Conservation (phyloP, 2,113 vertebrate species). For the Gobio gobio region DNA sequence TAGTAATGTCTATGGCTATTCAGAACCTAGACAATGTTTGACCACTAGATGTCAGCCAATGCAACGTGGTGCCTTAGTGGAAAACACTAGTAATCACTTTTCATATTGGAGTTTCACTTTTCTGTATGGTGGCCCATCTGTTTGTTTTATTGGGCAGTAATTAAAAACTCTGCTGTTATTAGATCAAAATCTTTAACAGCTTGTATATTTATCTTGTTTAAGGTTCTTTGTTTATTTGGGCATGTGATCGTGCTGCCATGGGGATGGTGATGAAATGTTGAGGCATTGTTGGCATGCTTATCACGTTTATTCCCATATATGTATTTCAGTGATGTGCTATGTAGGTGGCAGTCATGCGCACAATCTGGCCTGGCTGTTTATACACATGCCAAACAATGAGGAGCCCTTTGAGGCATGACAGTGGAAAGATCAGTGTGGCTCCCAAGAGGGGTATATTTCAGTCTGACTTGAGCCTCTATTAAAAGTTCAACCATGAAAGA, state of each 20-base stretch:
- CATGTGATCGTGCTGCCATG: background rate
- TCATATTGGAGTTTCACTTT: background rate
- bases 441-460: conserved; percentile 16
- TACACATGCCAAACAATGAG: conserved; percentile 50
- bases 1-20: background rate
- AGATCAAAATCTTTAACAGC: background rate
- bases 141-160: conserved; percentile 2
- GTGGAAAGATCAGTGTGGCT: background rate
- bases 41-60: conserved; percentile 62
- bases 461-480: conserved; percentile 11
- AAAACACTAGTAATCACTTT: background rate
- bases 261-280: conserved; percentile 18
- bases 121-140: background rate
- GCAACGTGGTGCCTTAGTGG: conserved; percentile 10
- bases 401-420: conserved; percentile 43
- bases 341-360: conserved; percentile 41
- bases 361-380: conserved; percentile 46
- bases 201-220: background rate
- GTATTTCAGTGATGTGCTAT: conserved; percentile 48
- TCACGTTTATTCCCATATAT: conserved; percentile 58
- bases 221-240: background rate
- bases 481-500: conserved; percentile 30
- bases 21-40: background rate
- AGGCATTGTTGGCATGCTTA: conserved; percentile 46
- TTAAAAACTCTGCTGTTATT: background rate